Evolutionary conservation across 2,888 invertebrate genomes (phyloP), one percentile per base, ranked within the genome.

Genomic region (Chouioia cunea): DNA sequence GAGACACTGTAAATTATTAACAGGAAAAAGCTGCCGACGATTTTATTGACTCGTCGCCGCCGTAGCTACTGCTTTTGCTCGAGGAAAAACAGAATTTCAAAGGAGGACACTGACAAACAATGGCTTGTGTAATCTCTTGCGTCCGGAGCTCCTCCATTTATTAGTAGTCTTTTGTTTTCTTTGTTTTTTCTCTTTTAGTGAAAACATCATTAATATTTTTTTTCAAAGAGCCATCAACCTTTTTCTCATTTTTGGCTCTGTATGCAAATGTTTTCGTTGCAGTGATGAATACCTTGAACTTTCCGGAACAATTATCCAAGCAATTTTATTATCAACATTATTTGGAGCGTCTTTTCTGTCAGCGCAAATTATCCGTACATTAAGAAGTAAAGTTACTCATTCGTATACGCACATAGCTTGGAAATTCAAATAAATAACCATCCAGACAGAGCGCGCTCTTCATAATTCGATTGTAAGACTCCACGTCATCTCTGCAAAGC

Each of bases 1-100:
- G 60, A 58, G 70, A 56, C 65, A 59, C 43, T 65, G 56, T 57
- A 65, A 65, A 65, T 70, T 70, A 60, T 62, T 70, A 65, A 65
- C 20, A 36, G 62, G 62, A 54, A 64, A 54, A 60, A 60, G 52
- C 48, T 56, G 46, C 56, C 54, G 52, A 58, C 63, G 52, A 50
- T 65, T 65, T 70, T 65, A 65, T 65, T 48, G 64, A 65, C 70
- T 57, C 23, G 56, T 2, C 22, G 50, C 27, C 27, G 27, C 27
- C 6, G 27, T 6, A 4, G 27, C 36, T 36, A 12, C 56, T 36
- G 4, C 48, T 56, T 18, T 14, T 27, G 15, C 36, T 36, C 23
- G 15, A 18, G 14, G 36, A 46, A 64, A 46, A 47, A 44, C 43
- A 20, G 20, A 22, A 36, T 36, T 36, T 36, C 36, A 36, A 36